A percentile compares a stretch with the other conserved stretches of the same genome.
Conservation (phyloP, 92 coral and sea anemone species). For the Galaxea fascicularis region DNA sequence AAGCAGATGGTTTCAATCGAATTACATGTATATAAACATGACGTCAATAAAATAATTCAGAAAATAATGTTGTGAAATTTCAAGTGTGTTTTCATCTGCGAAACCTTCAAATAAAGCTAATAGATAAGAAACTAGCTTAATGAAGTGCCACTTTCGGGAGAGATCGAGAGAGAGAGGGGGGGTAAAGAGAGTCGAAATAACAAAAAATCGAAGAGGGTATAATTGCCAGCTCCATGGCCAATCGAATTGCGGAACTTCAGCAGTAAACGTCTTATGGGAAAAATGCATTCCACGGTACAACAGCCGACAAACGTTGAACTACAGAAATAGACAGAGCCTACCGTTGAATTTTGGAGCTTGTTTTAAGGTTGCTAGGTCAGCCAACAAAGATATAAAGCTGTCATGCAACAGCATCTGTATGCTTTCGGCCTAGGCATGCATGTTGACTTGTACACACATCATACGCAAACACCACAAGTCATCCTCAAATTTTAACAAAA, state of each 20-base stretch:
- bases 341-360: background rate
- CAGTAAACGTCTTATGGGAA: background rate
- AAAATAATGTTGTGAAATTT: constrained; percentile 3
- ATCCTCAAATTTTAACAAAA: background rate
- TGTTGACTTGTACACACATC: background rate
- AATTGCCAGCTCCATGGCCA: too few species aligned
- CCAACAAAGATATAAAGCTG: too few species aligned
- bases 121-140: background rate
- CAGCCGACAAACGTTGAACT: background rate
- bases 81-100: background rate
- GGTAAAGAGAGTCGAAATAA: too few species aligned
- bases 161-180: too few species aligned
- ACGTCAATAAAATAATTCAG: too few species aligned
- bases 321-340: background rate
- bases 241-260: background rate
- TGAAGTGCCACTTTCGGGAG: background rate
- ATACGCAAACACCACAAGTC: constrained; percentile 1
- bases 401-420: background rate
- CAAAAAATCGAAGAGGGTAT: background rate
- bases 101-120: background rate
- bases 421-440: background rate
- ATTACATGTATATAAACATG: too few species aligned
- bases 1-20: background rate
- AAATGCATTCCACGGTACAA: background rate
- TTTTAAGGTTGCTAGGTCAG: background rate